Evolutionary conservation across 2,888 invertebrate species (phyloP), one percentile per base, ranked within the genome.

Genomic region (Operophtera brumata): DNA sequence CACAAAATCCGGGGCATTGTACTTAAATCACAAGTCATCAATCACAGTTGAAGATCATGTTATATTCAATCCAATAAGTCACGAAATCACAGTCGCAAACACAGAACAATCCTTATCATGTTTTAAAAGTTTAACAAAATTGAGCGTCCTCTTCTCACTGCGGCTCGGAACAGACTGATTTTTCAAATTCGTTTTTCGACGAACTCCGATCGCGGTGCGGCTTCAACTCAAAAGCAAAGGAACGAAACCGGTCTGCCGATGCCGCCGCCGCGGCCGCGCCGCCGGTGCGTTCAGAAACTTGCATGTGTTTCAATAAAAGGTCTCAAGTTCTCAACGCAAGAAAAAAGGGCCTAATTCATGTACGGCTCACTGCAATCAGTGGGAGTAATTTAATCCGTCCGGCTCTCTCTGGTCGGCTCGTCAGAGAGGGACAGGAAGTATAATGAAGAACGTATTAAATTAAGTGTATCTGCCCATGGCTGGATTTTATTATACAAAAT

Each of bases 221-320:
- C 78, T 52, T 25, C 26, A 77, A 82, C 71, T 81, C 82, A 85
- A 87, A 87, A 83, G 82, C 82, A 78, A 82, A 82, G 77, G 71
- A 72, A 76, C 65, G 77, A 80, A 88, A 88, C 88, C 88, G 86
- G 88, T 89, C 78, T 66, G 69, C 12, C 54, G 62, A 42, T 43
- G 47, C 51, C 73, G 57, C 28, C 73, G 79, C n/a, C n/a, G n/a
- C n/a, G n/a, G n/a, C n/a, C n/a, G n/a, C 79, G 6, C 6, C n/a
- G 11, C 34, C 82, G 80, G 80, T 79, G 80, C 80, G 80, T 80
- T 81, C 82, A 75, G 79, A 78, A 71, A 74, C 83, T 74, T 82
- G 86, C 86, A 87, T 86, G 80, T 87, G 84, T 85, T 84, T 76
- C 80, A 84, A 87, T 87, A 87, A 87, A 88, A 84, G 82, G 82